Percentiles rank a stretch among this genome's conserved stretches.
Conservation (phyloP, 1,140 invertebrate genomes). For the Venustaconcha ellipsiformis region DNA sequence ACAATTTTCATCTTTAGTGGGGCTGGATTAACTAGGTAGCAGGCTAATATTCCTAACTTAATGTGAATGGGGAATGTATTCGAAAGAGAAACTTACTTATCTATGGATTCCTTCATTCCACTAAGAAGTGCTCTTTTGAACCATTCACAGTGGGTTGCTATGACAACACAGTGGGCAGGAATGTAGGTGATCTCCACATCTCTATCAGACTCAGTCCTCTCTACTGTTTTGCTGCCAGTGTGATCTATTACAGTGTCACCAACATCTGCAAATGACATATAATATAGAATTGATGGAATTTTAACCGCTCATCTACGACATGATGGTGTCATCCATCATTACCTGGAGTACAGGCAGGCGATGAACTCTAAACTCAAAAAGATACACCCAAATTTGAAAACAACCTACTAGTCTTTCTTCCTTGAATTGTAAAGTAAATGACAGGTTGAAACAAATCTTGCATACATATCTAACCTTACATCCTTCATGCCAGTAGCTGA, state of each 20-base stretch:
- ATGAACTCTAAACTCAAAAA: neutral
- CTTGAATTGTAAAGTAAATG: no score
- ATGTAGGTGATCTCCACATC: slow-evolving; percentile 61
- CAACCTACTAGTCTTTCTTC: neutral
- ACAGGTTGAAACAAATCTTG: no score
- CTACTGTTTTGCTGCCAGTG: slow-evolving; percentile 52
- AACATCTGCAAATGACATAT: slow-evolving; percentile 43
- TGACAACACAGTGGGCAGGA: slow-evolving; percentile 77
- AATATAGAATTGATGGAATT: neutral
- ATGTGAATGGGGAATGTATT: no score
- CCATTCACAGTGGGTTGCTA: slow-evolving; percentile 79
- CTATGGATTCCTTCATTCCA: slow-evolving; percentile 80
- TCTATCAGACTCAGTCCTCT: slow-evolving; percentile 40
- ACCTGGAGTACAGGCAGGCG: neutral
- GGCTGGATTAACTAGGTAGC: no score
- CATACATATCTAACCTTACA: neutral
- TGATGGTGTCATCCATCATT: no score
- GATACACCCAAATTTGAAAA: neutral
- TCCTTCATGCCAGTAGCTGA: neutral
- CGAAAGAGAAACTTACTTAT: slow-evolving; percentile 70
- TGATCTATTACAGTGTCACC: slow-evolving; percentile 68
- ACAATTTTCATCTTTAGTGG: no score
- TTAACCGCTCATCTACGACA: neutral
- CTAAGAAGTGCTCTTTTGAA: slow-evolving; percentile 78
- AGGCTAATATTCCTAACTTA: no score